phyloP scores from a whole-genome alignment of 2,888 invertebrate species.

The Papilio demoleus region DNA sequence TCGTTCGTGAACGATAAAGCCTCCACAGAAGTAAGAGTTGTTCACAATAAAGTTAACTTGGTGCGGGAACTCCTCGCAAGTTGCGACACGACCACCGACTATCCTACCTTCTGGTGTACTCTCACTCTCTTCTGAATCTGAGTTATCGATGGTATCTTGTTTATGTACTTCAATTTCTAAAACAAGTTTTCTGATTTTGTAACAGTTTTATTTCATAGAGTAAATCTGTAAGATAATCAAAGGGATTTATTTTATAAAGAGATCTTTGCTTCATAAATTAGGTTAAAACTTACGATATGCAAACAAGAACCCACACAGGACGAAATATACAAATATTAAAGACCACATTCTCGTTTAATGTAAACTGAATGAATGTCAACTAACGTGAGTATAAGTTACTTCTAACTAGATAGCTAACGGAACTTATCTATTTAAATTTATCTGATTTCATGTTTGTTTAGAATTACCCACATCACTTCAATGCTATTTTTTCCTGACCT shows the following conservation, averaged over 20 bases:
- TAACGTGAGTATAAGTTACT: neutral
- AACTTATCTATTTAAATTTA: constrained; percentile 2
- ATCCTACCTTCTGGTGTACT: neutral
- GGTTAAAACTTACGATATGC: constrained; percentile 26
- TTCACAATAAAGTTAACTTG: constrained; percentile 70
- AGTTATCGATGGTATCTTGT: neutral
- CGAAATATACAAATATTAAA: constrained; percentile 15
- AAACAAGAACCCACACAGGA: constrained; percentile 5
- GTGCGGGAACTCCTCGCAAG: constrained; percentile 61
- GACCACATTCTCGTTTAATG: constrained; percentile 21
- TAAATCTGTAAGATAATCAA: too few species aligned
- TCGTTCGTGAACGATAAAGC: constrained; percentile 67
- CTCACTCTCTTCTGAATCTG: neutral
- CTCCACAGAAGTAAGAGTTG: constrained; percentile 70
- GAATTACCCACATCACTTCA: constrained; percentile 31
- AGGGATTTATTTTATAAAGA: too few species aligned
- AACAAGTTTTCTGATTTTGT: neutral
- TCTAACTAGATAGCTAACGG: neutral
- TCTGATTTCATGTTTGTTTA: constrained; percentile 23
- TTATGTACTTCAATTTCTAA: neutral
- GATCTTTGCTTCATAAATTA: too few species aligned
- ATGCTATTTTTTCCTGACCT: constrained; percentile 24
- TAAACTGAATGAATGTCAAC: constrained; percentile 9
- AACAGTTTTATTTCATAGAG: too few species aligned
- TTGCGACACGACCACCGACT: constrained; percentile 16